A percentile compares a stretch with the other conserved stretches of the same genome.
Conservation (phyloP, 2,113 vertebrate species). For the Brevimyrus niger region DNA sequence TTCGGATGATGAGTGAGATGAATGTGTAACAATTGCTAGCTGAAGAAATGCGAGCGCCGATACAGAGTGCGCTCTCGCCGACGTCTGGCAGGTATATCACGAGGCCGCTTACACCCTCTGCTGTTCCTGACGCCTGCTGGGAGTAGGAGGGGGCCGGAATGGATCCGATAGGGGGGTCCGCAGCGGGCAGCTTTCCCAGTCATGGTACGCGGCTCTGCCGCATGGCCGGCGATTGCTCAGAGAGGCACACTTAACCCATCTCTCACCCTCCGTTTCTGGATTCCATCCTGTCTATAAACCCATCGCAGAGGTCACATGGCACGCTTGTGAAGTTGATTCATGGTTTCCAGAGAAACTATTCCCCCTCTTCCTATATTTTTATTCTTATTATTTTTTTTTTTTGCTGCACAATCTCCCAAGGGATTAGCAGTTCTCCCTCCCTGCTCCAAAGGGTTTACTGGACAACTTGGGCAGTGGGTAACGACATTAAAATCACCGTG, state of each 20-base stretch:
- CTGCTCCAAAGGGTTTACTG: not conserved
- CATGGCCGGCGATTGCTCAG: not conserved
- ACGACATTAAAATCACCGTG: not conserved
- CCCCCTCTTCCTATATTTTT: not conserved
- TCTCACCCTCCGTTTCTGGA: not conserved
- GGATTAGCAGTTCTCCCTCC: not conserved
- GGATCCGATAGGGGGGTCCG: not conserved
- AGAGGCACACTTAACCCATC: not conserved
- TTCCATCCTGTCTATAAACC: conserved; percentile 13
- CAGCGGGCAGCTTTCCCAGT: not conserved
- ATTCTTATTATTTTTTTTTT: not conserved
- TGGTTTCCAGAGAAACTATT: not conserved
- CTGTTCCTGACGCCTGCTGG: not conserved
- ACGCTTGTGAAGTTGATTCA: not conserved
- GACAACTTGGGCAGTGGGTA: not conserved
- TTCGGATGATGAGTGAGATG: not conserved
- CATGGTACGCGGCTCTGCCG: not conserved
- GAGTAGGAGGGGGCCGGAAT: not conserved
- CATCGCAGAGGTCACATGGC: conserved; percentile 12
- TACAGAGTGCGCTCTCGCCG: not conserved
- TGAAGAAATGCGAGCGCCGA: not conserved
- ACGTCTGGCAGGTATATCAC: not conserved
- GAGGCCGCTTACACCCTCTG: not conserved
- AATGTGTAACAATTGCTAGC: not conserved
- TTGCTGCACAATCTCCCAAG: not conserved